These are phyloP conservation scores for Willisornis vidua DNA, from an alignment of 2,113 vertebrate genomes.

Conservation along the genomic window DNA sequence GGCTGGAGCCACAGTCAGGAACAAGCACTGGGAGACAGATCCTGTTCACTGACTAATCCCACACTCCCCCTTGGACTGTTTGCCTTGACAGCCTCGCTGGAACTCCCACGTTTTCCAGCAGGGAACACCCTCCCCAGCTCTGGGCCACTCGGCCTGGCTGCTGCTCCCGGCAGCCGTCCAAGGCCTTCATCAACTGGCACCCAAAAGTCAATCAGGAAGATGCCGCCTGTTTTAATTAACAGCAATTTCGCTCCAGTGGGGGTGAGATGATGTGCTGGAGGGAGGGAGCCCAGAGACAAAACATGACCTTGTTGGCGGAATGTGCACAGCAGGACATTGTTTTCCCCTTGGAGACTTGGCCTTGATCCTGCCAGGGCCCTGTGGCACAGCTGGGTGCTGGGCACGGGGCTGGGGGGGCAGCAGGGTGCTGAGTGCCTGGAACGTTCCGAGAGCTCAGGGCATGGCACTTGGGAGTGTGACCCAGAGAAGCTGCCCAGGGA, in stretches of 20 bases:
- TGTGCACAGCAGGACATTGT: conserved; percentile 36
- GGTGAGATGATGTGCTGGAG: not conserved
- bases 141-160: not conserved
- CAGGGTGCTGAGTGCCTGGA: accelerated
- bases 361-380: not conserved
- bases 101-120: accelerated
- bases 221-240: conserved; percentile 55
- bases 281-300: conserved; percentile 55
- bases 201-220: conserved; percentile 58
- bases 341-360: not conserved
- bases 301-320: conserved; percentile 61
- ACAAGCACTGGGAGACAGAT: not conserved
- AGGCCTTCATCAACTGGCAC: conserved; percentile 45
- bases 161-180: not conserved
- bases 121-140: not conserved
- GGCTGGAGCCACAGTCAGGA: accelerated
- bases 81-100: not conserved
- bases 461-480: accelerated
- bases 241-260: not conserved
- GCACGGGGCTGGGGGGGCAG: not conserved
- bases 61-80: accelerated
- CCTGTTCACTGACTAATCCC: accelerated
- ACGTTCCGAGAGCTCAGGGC: accelerated
- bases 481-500: accelerated
- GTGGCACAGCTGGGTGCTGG: not conserved